These are phyloP conservation scores for Megalops cyprinoides DNA, from an alignment of 2,797 vertebrate species.

Conservation along the genomic window DNA sequence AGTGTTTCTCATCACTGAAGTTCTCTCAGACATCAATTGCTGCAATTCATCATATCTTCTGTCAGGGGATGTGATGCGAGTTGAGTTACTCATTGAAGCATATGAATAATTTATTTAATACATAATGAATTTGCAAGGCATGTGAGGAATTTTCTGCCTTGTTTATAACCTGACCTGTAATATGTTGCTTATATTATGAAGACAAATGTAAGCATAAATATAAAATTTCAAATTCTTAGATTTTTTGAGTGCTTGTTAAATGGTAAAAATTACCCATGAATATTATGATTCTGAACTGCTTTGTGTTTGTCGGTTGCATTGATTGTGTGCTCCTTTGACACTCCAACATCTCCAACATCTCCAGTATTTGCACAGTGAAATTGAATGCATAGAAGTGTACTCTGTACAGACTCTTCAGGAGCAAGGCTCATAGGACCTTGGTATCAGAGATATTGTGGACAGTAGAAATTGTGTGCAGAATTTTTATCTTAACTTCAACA, in stretches of 20 bases:
- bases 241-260: not conserved
- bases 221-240: not conserved
- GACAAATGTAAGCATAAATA: not conserved
- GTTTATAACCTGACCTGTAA: not conserved
- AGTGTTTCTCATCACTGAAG: not conserved
- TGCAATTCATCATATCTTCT: not conserved
- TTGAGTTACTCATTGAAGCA: not conserved
- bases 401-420: not conserved
- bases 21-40: not conserved
- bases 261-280: not conserved
- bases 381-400: not conserved
- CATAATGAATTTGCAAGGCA: too few species aligned
- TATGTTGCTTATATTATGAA: not conserved
- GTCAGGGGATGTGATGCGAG: too few species aligned
- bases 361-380: slow-evolving; percentile 9
- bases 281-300: not conserved
- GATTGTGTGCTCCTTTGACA: not conserved
- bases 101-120: not conserved
- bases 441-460: too few species aligned
- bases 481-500: not conserved
- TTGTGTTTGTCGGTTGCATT: not conserved
- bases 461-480: not conserved
- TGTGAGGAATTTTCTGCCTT: not conserved
- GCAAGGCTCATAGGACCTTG: not conserved
- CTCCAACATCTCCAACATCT: too few species aligned